Evolutionary conservation across 1,140 invertebrate genomes (phyloP), one percentile per base, ranked within the genome.

Genomic region (Oncopeltus fasciatus): DNA sequence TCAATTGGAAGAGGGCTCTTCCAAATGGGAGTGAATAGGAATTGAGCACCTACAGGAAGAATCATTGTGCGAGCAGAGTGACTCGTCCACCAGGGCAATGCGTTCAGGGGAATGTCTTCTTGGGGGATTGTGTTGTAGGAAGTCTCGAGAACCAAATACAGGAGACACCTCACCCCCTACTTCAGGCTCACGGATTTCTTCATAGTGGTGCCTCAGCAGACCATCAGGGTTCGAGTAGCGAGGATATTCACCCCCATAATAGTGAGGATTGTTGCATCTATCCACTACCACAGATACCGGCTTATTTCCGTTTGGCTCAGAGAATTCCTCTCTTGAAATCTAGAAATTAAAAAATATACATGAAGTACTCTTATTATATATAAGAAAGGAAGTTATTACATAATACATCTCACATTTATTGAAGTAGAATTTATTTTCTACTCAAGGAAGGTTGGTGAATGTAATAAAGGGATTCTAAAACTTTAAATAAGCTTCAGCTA

Each of bases 31-130:
- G n/a, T n/a, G n/a, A n/a, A n/a, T n/a, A n/a, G n/a, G n/a, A n/a
- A 57, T 38, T 33, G 28, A 64, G 43, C 63, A 64, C 16, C 51
- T 43, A 43, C 63, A 64, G 5, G 63, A 64, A 9, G 63, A 57
- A 43, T 64, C 63, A 27, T 60, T 64, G 33, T 64, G 63, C 8
- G 47, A 60, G 49, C 63, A 64, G 28, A 44, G 63, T 14, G 63
- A 64, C 28, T 64, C 63, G 33, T 64, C 63, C 9, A 64, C 63
- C 8, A 64, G 33, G 5, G 58, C 53, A 26, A 64, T 60, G 46
- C 63, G 56, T 31, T 64, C 63, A 8, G 59, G 63, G 4, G 63
- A 64, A 46, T 27, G 58, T 43, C 58, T 59, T 59, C 58, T 5
- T 3, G 43, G 18, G 16, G 21, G 28, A 43, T 53, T 28, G 26